Base-by-base conservation (phyloP, 2,797 vertebrate genomes). In the Bucorvus abyssinicus region DNA sequence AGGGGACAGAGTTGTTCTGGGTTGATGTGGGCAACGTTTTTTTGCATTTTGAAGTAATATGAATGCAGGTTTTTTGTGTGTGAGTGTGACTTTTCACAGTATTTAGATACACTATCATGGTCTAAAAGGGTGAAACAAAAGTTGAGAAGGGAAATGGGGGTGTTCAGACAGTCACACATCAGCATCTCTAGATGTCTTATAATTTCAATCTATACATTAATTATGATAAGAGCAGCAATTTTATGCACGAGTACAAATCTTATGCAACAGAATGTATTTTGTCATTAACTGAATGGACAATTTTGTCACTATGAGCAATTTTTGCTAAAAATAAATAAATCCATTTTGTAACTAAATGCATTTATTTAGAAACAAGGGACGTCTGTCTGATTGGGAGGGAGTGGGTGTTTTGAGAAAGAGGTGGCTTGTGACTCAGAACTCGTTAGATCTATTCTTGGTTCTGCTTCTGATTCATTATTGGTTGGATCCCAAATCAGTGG, bases 331-430 rank as follows among this genome's bases (percentile, higher is more conserved):
- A 97, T 97, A 96, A 95, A 95, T 94, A 96, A 95, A 95, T 90
- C 73, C 40, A 63, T 89, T 96, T 93, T 93, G 75, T 94, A 95
- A 90, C 94, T 78, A 96, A 95, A 95, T 81, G 93, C 79, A 84
- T 96, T 96, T 95, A 94, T 95, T 96, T 94, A 96, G 96, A 95
- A 96, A 95, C 95, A 94, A 97, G 96, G 95, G 94, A 93, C 17
- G 86, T 96, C 90, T 96, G 95, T 95, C 93, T 95, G 94, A 93
- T 49, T 94, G 78, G 96, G 64, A 95, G 93, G 86, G 95, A 89
- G 93, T 95, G 95, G 91, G 96, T 90, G 96, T 94, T 90, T 87
- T 78, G 90, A 92, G 90, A 96, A 95, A 95, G 95, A 96, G 94
- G 95, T 96, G 92, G 92, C 73, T 95, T 96, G 93, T 97, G 96